A percentile compares a stretch with the other conserved stretches of the same genome.
Conservation (phyloP, 1,140 invertebrate species). For the Diabrotica undecimpunctata region DNA sequence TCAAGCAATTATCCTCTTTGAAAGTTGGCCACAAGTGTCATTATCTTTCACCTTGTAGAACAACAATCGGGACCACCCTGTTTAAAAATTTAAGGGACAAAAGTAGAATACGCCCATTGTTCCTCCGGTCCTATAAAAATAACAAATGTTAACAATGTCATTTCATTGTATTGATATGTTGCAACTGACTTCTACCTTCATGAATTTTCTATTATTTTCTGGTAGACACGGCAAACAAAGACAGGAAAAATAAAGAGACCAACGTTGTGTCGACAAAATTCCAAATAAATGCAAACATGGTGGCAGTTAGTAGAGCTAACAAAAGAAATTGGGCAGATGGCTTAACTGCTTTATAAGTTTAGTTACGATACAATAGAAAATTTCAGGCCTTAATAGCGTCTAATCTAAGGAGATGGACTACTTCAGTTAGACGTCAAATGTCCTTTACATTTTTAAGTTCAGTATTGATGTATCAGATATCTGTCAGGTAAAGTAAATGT, state of each 20-base stretch:
- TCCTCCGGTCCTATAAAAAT: slow-evolving; percentile 1
- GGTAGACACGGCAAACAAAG: slow-evolving; percentile 11
- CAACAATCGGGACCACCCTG: too few relatives aligned
- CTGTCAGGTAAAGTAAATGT: background rate
- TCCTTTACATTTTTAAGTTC: too few relatives aligned
- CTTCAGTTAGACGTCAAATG: background rate
- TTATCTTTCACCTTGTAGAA: too few relatives aligned
- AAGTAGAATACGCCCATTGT: too few relatives aligned
- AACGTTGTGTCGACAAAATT: slow-evolving; percentile 14
- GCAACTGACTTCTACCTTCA: slow-evolving; percentile 11
- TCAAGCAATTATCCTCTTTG: too few relatives aligned
- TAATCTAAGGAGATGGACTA: background rate
- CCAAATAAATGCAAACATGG: slow-evolving; percentile 18
- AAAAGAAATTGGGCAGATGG: slow-evolving; percentile 9
- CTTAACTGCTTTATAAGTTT: background rate
- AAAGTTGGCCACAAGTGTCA: too few relatives aligned
- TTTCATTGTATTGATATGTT: slow-evolving; percentile 19
- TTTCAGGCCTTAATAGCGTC: background rate
- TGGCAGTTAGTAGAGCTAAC: slow-evolving; percentile 11
- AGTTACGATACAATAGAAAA: background rate
- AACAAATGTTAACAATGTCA: slow-evolving; percentile 13
- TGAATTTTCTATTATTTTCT: slow-evolving; percentile 15
- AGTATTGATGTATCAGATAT: too few relatives aligned
- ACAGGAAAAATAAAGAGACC: slow-evolving; percentile 13
- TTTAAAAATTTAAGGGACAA: too few relatives aligned